Conservation (phyloP, 2,113 vertebrate genomes). For the Eidolon helvum region DNA sequence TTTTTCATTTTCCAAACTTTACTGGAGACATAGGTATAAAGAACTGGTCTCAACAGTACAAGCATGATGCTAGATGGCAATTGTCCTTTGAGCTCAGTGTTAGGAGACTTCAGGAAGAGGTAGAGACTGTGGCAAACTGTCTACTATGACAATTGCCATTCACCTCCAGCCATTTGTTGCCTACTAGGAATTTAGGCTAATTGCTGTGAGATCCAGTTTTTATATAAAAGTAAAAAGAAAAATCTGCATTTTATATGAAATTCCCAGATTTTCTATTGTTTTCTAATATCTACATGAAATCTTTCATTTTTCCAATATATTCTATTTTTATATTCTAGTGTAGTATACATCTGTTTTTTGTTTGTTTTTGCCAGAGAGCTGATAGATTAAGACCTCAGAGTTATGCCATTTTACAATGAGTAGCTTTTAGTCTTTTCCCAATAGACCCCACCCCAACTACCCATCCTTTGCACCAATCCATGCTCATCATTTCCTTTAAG, state of each 20-base stretch:
- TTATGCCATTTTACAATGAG: not conserved
- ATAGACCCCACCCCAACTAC: rapidly evolving
- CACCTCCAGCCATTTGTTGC: not conserved
- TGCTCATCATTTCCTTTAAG: not conserved
- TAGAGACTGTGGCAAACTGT: not conserved
- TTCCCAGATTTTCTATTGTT: not conserved
- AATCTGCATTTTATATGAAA: not conserved
- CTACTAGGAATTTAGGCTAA: not conserved
- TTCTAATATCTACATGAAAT: not conserved
- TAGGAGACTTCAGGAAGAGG: not conserved
- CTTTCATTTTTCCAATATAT: not conserved
- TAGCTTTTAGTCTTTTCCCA: not conserved
- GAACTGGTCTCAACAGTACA: not conserved
- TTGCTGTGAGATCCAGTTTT: not conserved
- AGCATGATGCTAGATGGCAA: not conserved
- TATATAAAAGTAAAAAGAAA: not conserved
- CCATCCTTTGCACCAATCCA: not conserved
- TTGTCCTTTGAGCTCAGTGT: not conserved
- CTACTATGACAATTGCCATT: not conserved
- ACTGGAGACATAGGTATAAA: not conserved
- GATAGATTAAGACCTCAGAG: not conserved
- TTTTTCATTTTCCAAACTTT: conserved; percentile 1
- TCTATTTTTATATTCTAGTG: not conserved
- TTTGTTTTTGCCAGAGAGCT: not conserved
- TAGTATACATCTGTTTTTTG: not conserved